These are phyloP conservation scores for Ectropis crepuscularia DNA, from an alignment of 2,888 invertebrate species.

Conservation along the genomic window DNA sequence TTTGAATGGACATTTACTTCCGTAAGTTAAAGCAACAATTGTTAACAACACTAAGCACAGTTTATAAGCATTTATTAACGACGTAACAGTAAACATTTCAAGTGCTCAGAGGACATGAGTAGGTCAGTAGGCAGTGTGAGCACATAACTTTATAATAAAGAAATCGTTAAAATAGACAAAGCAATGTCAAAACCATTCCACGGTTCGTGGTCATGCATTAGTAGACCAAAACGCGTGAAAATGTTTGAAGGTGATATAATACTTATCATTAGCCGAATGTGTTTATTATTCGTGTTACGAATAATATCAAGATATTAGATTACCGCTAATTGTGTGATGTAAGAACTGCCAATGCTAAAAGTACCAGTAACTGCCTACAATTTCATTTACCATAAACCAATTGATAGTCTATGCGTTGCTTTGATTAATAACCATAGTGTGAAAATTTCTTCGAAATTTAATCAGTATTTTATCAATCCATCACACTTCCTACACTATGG, in stretches of 20 bases:
- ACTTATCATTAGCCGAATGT: slow-evolving; percentile 16
- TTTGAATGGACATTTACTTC: no score
- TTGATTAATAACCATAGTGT: no score
- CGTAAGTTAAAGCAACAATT: no score
- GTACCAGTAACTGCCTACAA: background rate
- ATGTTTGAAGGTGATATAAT: slow-evolving; percentile 39
- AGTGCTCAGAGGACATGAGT: slow-evolving; percentile 5
- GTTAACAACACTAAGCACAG: background rate
- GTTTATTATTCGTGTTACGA: slow-evolving; percentile 1
- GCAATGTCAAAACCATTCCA: slow-evolving; percentile 45
- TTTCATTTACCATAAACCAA: no score
- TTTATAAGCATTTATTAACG: background rate
- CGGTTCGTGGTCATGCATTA: slow-evolving; percentile 38
- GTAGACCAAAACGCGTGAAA: slow-evolving; percentile 41
- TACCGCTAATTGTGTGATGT: slow-evolving; percentile 7
- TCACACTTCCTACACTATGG: no score
- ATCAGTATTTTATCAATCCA: no score
- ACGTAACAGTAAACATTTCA: slow-evolving; percentile 2
- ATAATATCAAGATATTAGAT: slow-evolving; percentile 3
- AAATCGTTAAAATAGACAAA: slow-evolving; percentile 40
- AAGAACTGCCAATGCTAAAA: background rate
- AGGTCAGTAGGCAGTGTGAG: slow-evolving; percentile 19
- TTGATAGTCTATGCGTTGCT: no score
- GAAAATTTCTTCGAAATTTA: no score
- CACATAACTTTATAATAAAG: slow-evolving; percentile 31